Percentiles rank a stretch among this genome's conserved stretches.
These are phyloP conservation scores for Desmodus rotundus DNA, from an alignment of 2,113 vertebrate genomes.

Conservation along the genomic window DNA sequence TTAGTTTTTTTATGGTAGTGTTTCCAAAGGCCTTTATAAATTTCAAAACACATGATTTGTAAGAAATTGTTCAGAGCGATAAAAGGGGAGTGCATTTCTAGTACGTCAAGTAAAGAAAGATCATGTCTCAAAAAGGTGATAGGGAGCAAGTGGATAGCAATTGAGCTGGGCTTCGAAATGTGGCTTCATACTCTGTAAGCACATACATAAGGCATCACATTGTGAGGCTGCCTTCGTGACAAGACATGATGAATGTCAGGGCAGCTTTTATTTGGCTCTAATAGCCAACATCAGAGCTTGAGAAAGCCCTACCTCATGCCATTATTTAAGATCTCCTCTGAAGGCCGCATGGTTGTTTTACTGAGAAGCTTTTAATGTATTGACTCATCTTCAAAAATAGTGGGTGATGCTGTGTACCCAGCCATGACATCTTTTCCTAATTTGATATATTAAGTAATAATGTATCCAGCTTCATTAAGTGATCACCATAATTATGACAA, in stretches of 20 bases:
- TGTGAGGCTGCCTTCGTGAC: neutral
- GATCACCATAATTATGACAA: conserved; percentile 74
- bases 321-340: neutral
- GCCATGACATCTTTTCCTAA: conserved; percentile 59
- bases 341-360: neutral
- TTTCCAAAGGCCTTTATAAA: neutral
- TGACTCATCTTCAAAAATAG: conserved; percentile 62
- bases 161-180: neutral
- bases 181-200: neutral
- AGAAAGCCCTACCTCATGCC: neutral
- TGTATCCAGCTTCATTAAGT: conserved; percentile 64
- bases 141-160: neutral
- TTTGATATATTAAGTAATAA: conserved; percentile 66
- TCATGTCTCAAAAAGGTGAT: neutral
- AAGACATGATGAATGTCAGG: neutral
- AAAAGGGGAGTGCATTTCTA: neutral
- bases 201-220: neutral
- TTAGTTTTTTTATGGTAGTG: neutral
- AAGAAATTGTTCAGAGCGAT: neutral
- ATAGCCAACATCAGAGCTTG: neutral
- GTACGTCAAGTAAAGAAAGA: neutral
- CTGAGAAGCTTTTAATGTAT: conserved; percentile 54
- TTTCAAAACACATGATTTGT: neutral
- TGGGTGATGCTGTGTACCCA: conserved; percentile 56
- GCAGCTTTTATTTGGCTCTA: neutral